A percentile compares a stretch with the other conserved stretches of the same genome.
Evolutionary conservation across 2,797 vertebrate genomes (phyloP).

Genomic region (Oceanodroma leucorhoa): DNA sequence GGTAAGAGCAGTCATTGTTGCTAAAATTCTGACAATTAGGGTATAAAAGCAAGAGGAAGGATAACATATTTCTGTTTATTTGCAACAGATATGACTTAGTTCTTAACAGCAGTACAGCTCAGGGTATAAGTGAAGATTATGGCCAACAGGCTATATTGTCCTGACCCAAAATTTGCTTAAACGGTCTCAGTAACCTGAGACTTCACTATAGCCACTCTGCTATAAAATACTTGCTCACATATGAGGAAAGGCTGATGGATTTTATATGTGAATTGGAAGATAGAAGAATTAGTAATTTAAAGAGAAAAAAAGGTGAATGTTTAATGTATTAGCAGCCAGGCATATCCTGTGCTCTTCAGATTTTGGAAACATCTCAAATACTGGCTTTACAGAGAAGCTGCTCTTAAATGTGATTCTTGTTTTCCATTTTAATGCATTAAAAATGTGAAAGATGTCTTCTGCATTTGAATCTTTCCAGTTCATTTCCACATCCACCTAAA

Average conservation of each 20-base stretch:
- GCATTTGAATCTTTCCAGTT: background rate
- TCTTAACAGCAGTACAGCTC: background rate
- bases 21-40: background rate
- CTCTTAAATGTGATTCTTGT: background rate
- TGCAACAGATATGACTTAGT: background rate
- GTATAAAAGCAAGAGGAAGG: background rate
- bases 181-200: background rate
- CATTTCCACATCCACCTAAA: background rate
- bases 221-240: background rate
- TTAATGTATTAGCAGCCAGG: background rate
- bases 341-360: background rate
- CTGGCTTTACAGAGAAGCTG: background rate
- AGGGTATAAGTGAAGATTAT: background rate
- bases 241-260: background rate
- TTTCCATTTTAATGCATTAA: background rate
- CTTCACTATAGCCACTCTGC: background rate
- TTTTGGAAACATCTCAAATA: background rate
- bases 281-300: background rate
- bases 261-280: background rate
- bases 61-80: background rate
- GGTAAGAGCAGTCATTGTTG: fast-evolving
- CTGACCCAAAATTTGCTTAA: background rate
- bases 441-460: background rate
- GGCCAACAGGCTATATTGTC: background rate
- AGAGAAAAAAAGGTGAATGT: background rate